A percentile compares a stretch with the other conserved stretches of the same genome.
Evolutionary conservation across 2,797 vertebrate species (phyloP).

Genomic region (Distichodus sexfasciatus): DNA sequence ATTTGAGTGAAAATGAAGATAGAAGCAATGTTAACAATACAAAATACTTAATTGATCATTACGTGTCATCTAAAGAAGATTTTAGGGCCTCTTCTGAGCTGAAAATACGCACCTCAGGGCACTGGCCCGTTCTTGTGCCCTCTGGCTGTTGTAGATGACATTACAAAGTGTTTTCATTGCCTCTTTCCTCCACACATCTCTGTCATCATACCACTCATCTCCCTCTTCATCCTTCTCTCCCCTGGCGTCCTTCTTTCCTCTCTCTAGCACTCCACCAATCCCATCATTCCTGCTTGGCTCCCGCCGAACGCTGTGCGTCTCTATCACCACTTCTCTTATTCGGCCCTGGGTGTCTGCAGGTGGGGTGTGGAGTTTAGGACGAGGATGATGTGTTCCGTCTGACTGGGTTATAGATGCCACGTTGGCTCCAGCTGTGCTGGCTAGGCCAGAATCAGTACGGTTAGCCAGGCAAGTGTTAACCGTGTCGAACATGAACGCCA

Average conservation of each 20-base stretch:
- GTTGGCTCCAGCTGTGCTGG: too few relatives aligned
- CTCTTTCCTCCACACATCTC: slow-evolving; percentile 69
- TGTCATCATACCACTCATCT: slow-evolving; percentile 53
- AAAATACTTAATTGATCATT: too few relatives aligned
- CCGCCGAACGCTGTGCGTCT: slow-evolving; percentile 11
- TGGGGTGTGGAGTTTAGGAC: background rate
- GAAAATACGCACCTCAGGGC: slow-evolving; percentile 71
- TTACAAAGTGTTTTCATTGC: slow-evolving; percentile 79
- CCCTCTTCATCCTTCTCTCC: slow-evolving; percentile 47
- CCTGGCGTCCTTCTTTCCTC: slow-evolving; percentile 47
- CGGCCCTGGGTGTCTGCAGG: background rate
- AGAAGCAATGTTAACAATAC: too few relatives aligned
- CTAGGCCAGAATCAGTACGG: too few relatives aligned
- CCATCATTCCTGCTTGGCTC: slow-evolving; percentile 31
- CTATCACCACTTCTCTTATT: background rate
- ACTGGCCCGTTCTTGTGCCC: slow-evolving; percentile 76
- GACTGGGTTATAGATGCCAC: too few relatives aligned
- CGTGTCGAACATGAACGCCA: too few relatives aligned
- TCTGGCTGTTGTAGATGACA: slow-evolving; percentile 78
- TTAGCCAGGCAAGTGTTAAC: too few relatives aligned
- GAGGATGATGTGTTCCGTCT: too few relatives aligned
- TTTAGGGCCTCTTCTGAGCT: too few relatives aligned
- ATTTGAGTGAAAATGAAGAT: too few relatives aligned
- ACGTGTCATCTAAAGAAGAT: too few relatives aligned
- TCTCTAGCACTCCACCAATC: slow-evolving; percentile 21